A percentile compares a stretch with the other conserved stretches of the same genome.
Conservation (phyloP, 1,140 invertebrate genomes). For the Trichogramma pretiosum region DNA sequence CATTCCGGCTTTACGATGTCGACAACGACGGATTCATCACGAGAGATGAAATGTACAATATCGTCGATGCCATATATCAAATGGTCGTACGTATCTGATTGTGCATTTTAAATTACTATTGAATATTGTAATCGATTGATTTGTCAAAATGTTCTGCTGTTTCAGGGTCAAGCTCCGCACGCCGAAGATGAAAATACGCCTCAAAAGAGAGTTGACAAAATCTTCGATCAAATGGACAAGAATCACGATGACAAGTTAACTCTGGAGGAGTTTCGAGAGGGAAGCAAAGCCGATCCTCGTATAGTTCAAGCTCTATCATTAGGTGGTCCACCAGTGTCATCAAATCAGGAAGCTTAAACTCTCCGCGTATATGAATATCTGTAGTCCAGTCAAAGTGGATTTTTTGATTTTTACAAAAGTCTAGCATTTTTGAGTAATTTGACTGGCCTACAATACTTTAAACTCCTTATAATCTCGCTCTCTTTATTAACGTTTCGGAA, state of each 20-base stretch:
- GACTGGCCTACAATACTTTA: too few relatives aligned
- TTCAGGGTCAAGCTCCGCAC: constrained; percentile 78
- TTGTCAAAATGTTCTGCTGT: neutral
- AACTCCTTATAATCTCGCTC: too few relatives aligned
- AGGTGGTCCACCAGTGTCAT: constrained; percentile 53
- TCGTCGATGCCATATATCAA: constrained; percentile 97
- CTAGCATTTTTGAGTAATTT: too few relatives aligned
- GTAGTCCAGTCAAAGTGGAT: too few relatives aligned
- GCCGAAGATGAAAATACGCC: constrained; percentile 91
- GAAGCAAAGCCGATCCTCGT: constrained; percentile 94
- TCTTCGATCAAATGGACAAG: constrained; percentile 97
- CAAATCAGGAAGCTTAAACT: too few relatives aligned
- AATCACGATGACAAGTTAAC: constrained; percentile 96
- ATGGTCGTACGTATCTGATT: constrained; percentile 99
- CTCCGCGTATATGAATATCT: too few relatives aligned
- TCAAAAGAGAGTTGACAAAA: constrained; percentile 92
- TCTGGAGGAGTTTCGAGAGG: constrained; percentile 96
- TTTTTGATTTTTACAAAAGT: too few relatives aligned
- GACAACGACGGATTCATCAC: constrained; percentile 98
- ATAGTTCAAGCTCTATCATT: constrained; percentile 91
- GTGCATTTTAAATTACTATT: too few relatives aligned
- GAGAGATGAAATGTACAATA: constrained; percentile 96
- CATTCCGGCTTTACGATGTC: constrained; percentile 92
- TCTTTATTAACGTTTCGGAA: too few relatives aligned
- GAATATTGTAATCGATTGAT: too few relatives aligned